Evolutionary conservation across 2,113 vertebrate genomes (phyloP).

Genomic region (Neogale vison): DNA sequence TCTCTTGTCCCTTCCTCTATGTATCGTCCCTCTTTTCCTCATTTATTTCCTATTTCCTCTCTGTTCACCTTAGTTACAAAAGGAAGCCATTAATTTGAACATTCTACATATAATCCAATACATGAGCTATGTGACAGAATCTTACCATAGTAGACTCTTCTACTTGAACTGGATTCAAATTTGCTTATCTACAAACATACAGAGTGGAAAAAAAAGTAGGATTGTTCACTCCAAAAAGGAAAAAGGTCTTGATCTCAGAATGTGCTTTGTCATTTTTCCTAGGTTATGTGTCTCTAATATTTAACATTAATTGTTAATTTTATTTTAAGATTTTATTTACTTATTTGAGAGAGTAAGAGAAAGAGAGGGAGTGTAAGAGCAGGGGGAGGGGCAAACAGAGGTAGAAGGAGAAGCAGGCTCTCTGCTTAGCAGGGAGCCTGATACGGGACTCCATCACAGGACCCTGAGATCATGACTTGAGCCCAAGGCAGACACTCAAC

Average conservation of each 20-base stretch:
- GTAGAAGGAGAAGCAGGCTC: no score
- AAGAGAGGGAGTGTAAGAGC: no score
- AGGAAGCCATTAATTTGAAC: background rate
- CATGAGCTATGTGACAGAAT: background rate
- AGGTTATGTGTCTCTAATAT: background rate
- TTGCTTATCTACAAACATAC: background rate
- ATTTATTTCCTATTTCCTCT: background rate
- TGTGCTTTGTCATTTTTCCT: background rate
- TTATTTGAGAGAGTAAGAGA: no score
- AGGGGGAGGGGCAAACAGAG: no score
- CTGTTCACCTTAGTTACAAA: background rate
- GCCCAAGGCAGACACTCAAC: no score
- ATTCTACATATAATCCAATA: no score
- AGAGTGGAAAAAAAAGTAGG: background rate
- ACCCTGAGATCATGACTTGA: no score
- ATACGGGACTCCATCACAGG: no score
- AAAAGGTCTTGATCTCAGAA: background rate
- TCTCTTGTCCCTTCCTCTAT: background rate
- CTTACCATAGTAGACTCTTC: background rate
- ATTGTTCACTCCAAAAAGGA: background rate
- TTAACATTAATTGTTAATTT: background rate
- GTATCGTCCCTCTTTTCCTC: rapidly evolving
- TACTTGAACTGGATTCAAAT: background rate
- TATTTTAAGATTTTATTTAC: no score
- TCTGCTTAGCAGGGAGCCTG: no score